Base-by-base conservation (phyloP, 2,113 vertebrate genomes). In the Rhagologus leucostigma region DNA sequence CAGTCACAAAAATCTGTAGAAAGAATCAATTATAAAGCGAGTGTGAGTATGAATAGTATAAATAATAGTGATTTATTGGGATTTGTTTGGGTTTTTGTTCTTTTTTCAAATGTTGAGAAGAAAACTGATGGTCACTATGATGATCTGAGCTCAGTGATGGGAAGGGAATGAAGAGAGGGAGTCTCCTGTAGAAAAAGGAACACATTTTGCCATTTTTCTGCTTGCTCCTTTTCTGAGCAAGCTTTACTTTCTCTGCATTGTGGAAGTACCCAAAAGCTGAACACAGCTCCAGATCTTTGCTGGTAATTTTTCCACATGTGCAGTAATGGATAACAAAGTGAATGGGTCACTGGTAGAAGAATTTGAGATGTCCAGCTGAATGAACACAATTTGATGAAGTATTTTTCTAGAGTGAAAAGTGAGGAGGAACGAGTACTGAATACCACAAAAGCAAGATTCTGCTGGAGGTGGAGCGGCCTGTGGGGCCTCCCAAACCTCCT, bases 81-180 rank as follows among this genome's bases (percentile, higher is more conserved):
- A n/a, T n/a, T n/a, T n/a, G n/a, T n/a, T n/a, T n/a, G n/a, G 11
- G 1, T 7, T 29, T 5, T 37, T 11, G 7, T 5, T 37, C 27
- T 26, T 32, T 44, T 57, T 46, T 55, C 8, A 13, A 41, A 41
- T 23, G 2, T 30, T 55, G 32, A 10, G 12, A 39, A 52, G 17
- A 49, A 52, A 29, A 4, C 0, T 1, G 6, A 8, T 33, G 41
- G 3, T 27, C 12, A n/a, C 4, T 6, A 23, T 1, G 3, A 73
- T n/a, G 6, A n/a, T 73, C 14, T 33, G 55, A 64, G 12, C 21
- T 77, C 37, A 62, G 4, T 11, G 13, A 11, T 6, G 4, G 4
- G 4, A 18, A 64, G 4, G 4, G 6, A 65, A 55, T 55, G 11
- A 60, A n/a, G 35, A 13, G 10, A 52, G 12, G 8, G 4, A 50